Base-by-base conservation (phyloP, 1,140 invertebrate species). In the Trichoplusia ni region DNA sequence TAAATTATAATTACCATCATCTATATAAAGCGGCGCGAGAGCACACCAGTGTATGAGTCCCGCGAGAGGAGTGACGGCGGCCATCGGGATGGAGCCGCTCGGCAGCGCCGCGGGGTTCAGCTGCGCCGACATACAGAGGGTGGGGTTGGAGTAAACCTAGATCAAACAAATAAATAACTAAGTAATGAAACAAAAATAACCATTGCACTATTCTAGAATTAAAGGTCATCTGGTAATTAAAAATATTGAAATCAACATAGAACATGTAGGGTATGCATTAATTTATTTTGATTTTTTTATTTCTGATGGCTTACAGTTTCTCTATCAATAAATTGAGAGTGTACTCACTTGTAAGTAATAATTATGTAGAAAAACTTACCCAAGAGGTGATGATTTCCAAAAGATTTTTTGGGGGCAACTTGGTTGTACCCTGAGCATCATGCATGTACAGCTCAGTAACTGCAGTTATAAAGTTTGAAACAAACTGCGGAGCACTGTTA, bases 381-480 rank as follows among this genome's bases (percentile, higher is more conserved):
- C 94, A 95, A 59, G 91, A 89, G 21, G 93, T 94, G 8, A 95
- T 92, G 0, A 93, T 91, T 84, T 94, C 92, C 25, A 95, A 74
- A 51, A 94, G 79, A 64, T 90, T 91, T 58, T 91, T 89, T 0
- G 93, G 93, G 14, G 94, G 93, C 38, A 93, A 87, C 37, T 82
- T 91, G 23, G 82, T 90, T 0, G 71, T 71, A 19, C 80, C 84
- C 49, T 90, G 87, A 1, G 65, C 67, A 58, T 91, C 87, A 61
- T 82, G 79, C 44, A 92, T 78, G 74, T 96, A 96, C 40, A 96
- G 91, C 77, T 96, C 95, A n/a, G 95, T 94, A 27, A 96, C 93
- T 0, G 95, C 94, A 6, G 95, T 95, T 53, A 97, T 92, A 69
- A 96, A 94, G 84, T 96, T 96, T 0, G 95, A 94, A 1, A 95